Conservation (phyloP, 2,797 vertebrate species). For the Hipposideros larvatus region DNA sequence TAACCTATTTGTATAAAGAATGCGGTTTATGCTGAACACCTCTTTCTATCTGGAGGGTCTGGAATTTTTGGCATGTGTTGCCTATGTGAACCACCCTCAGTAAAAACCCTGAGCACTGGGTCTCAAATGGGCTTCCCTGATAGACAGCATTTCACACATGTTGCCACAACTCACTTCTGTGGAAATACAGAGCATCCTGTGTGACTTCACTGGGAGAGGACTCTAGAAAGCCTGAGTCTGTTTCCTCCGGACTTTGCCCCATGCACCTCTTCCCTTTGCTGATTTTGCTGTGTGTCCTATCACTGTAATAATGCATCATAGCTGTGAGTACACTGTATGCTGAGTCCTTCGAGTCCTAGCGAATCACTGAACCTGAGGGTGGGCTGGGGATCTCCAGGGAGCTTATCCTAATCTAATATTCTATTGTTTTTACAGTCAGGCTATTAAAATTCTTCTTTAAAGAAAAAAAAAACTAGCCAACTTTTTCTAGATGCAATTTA, state of each 20-base stretch:
- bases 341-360: background rate
- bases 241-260: background rate
- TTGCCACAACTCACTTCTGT: background rate
- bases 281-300: background rate
- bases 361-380: background rate
- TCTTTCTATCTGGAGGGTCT: background rate
- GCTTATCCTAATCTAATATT: background rate
- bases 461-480: background rate
- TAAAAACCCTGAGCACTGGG: background rate
- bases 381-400: background rate
- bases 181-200: background rate
- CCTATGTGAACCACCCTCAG: background rate
- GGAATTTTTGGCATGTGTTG: background rate
- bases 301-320: background rate
- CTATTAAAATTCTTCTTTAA: constrained; percentile 5
- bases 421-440: background rate
- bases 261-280: background rate
- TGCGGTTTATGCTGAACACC: background rate
- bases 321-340: background rate
- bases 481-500: constrained; percentile 13
- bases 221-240: background rate
- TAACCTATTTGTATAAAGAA: background rate
- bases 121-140: background rate
- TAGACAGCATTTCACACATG: background rate
- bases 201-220: background rate